A percentile compares a stretch with the other conserved stretches of the same genome.
Evolutionary conservation across 2,888 invertebrate species (phyloP).

Genomic region (Perizoma flavofasciatum): DNA sequence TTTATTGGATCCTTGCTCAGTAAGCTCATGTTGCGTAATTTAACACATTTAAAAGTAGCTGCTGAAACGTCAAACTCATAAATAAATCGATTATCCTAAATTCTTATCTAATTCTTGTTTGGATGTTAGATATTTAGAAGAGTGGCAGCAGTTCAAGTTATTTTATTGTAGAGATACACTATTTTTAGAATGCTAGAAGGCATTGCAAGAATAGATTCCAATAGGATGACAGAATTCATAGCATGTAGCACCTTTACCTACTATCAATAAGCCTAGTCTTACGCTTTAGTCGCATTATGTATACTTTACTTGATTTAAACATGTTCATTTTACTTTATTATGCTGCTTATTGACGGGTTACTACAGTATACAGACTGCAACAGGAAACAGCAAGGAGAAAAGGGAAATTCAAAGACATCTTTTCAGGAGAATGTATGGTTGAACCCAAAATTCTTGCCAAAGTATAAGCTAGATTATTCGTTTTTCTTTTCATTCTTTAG

Average conservation of each 20-base stretch:
- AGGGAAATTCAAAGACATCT: conserved; percentile 93
- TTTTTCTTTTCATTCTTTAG: conserved; percentile 59
- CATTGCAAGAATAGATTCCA: conserved; percentile 49
- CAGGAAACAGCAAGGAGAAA: conserved; percentile 91
- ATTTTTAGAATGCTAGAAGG: conserved; percentile 38
- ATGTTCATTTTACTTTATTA: conserved; percentile 82
- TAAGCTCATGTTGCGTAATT: conserved; percentile 78
- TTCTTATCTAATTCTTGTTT: conserved; percentile 77
- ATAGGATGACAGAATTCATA: conserved; percentile 65
- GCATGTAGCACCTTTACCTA: conserved; percentile 61
- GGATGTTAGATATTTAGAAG: conserved; percentile 60
- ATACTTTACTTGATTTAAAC: conserved; percentile 78
- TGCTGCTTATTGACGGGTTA: conserved; percentile 87
- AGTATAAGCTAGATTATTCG: conserved; percentile 71
- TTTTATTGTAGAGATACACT: conserved; percentile 55
- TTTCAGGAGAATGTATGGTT: conserved; percentile 93
- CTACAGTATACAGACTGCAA: conserved; percentile 90
- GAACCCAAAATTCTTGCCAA: conserved; percentile 75
- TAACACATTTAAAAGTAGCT: conserved; percentile 73
- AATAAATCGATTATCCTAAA: conserved; percentile 83
- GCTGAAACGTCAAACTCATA: conserved; percentile 82
- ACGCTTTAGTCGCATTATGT: conserved; percentile 76
- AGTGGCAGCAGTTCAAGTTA: conserved; percentile 56
- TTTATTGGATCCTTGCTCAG: conserved; percentile 59
- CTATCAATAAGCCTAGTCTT: conserved; percentile 67